Percentiles rank a stretch among this genome's conserved stretches.
These are phyloP conservation scores for Genyomyrus donnyi DNA, from an alignment of 2,113 vertebrate species.

Conservation along the genomic window DNA sequence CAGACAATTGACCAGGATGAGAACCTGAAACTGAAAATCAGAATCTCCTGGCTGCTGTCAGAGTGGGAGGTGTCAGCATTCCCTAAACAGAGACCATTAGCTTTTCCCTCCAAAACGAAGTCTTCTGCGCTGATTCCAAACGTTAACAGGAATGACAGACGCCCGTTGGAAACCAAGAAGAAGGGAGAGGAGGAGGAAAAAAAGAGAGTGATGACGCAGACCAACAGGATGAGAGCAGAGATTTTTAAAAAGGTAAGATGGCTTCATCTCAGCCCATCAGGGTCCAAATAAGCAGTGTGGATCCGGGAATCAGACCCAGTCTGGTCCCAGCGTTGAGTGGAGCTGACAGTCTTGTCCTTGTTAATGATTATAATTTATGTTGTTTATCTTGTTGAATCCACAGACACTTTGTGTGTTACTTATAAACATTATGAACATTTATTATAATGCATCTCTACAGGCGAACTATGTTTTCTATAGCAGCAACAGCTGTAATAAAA, in stretches of 20 bases:
- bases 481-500: not conserved
- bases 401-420: not conserved
- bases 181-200: conserved; percentile 78
- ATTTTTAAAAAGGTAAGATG: conserved; percentile 79
- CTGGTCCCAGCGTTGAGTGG: not conserved
- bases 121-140: conserved; percentile 25
- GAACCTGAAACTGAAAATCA: not conserved
- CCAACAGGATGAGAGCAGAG: conserved; percentile 71
- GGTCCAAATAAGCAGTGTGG: not conserved
- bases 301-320: too few relatives aligned
- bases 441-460: not conserved
- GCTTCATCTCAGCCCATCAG: not conserved
- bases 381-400: not conserved
- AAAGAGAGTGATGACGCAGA: conserved; percentile 64
- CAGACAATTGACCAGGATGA: not conserved
- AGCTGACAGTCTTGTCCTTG: not conserved
- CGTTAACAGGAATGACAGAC: conserved; percentile 64
- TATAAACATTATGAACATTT: not conserved
- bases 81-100: not conserved
- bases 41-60: not conserved
- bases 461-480: not conserved
- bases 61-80: not conserved
- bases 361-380: not conserved
- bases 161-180: conserved; percentile 67
- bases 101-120: not conserved